Evolutionary conservation across 2,113 vertebrate genomes (phyloP), one percentile per base, ranked within the genome.

Genomic region (Myotis davidii): DNA sequence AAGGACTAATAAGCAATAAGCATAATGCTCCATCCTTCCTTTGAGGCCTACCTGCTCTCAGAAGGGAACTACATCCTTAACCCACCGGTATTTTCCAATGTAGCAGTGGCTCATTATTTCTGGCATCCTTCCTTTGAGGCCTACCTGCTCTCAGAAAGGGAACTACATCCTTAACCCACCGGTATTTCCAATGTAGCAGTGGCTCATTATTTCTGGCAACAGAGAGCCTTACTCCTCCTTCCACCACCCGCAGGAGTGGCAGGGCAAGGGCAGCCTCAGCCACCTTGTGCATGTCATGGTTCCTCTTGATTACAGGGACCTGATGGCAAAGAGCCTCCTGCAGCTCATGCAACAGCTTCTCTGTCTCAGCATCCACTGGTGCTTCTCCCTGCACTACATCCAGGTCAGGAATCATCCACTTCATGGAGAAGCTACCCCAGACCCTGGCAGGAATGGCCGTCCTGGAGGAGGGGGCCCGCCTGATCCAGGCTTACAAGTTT

Each of bases 161-260:
- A 93, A 10, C 23, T 2, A 6, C 1, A 6, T 18, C 48, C 69
- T n/a, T 65, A 25, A 13, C 9, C 48, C 56, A 32, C 39, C 69
- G 34, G 27, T 27, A 11, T 9, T 67, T 16, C 77, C 64, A 50
- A 0, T 0, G 0, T 5, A n/a, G 34, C 39, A 34, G 69, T 3
- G 32, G 67, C 25, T 59, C 85, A 5, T 0, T 0, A 0, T 1
- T 45, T 81, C 91, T 48, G 27, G 0, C 0, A 11, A 50, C 73
- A 29, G 18, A 10, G 2, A 0, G 34, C 42, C 4, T 2, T 54
- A 0, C 0, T 6, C 81, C 23, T 2, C 73, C 65, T 45, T 34
- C 98, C 99, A 99, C 99, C 99, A 99, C 99, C 99, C 99, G 96
- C 99, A 99, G 98, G 98, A 99, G 97, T 99, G 99, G 52, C 1